Base-by-base conservation (phyloP, 2,797 vertebrate species). In the Prunella strophiata region DNA sequence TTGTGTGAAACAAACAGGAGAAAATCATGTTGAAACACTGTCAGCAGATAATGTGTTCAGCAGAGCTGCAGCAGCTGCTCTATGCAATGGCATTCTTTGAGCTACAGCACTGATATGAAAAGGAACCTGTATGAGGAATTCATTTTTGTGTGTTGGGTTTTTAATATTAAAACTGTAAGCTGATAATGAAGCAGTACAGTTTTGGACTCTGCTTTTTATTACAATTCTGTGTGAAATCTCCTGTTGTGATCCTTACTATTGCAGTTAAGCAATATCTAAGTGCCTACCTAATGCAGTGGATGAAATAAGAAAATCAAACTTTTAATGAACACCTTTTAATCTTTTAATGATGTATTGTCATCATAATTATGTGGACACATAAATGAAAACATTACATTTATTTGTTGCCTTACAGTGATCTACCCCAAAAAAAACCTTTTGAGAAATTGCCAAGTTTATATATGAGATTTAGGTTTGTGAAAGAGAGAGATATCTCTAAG, bases 131-230 rank as follows among this genome's bases (percentile, higher is more conserved):
- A 42, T 34, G 47, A 92, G 17, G 34, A 84, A 82, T 70, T 51
- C 0, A 3, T 3, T 45, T 38, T 63, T 32, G 29, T 9, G 26
- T n/a, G 10, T 29, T 0, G 0, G 19, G 50, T 42, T 87, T 16
- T 40, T 18, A 48, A 32, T 43, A 55, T 20, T 85, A 62, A 85
- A 59, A 79, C 21, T 45, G 21, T 50, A 66, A 62, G 21, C 45
- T 77, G n/a, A 32, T 67, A 67, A 82, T 27, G 21, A 85, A 83
- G 65, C 75, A 68, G 13, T 29, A 30, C 43, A 79, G 13, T 78
- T 79, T 73, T 1, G 67, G 58, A 55, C 16, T 65, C 55, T 17
- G 18, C 15, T 73, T 50, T 45, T 68, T 68, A 72, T 90, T 93
- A 71, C 36, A 86, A 10, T 47, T 32, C 48, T 25, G 52, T 72